Base-by-base conservation (phyloP, 1,140 invertebrate genomes). In the Drosophila athabasca region DNA sequence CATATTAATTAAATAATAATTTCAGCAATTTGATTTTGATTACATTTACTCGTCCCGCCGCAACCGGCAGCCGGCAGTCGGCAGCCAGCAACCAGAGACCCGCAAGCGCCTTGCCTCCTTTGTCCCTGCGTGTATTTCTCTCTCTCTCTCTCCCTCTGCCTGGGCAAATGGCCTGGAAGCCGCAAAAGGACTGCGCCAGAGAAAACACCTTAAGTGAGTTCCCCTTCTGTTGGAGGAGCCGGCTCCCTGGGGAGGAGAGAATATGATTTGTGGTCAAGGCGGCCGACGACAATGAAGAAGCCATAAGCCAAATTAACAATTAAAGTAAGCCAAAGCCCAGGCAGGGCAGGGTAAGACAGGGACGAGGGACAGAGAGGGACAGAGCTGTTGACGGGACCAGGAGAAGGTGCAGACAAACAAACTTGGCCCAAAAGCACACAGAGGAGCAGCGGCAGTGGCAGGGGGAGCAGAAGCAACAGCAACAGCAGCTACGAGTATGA, bases 281-380 rank as follows among this genome's bases (percentile, higher is more conserved):
- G 59, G 50, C 31, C 50, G 76, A 61, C 62, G 74, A 78, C 59
- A 75, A 75, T 70, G 70, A 79, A 75, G 71, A 78, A 78, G 66
- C 80, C 66, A 83, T 83, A 84, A 84, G 80, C 80, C 76, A 84
- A 79, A 83, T 79, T 84, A 84, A 84, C 80, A 83, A 83, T 79
- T 83, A 84, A 79, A 83, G 68, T 76, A 77, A 73, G 78, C 78
- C 76, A 58, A 48, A 35, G 11, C 26, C 35, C 11, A 39, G 35
- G 9, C 35, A 39, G 35, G 3, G 2, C 11, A 39, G 35, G 7
- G 9, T 8, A 31, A 1, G 29, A 7, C 6, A 31, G 29, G 31
- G 8, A n/a, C n/a, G n/a, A n/a, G n/a, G n/a, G n/a, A n/a, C n/a
- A n/a, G n/a, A n/a, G n/a, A 26, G 24, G 24, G 3, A 35, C 31